These are phyloP conservation scores for Myopa tessellatipennis DNA, from an alignment of 2,888 invertebrate genomes.

Conservation along the genomic window DNA sequence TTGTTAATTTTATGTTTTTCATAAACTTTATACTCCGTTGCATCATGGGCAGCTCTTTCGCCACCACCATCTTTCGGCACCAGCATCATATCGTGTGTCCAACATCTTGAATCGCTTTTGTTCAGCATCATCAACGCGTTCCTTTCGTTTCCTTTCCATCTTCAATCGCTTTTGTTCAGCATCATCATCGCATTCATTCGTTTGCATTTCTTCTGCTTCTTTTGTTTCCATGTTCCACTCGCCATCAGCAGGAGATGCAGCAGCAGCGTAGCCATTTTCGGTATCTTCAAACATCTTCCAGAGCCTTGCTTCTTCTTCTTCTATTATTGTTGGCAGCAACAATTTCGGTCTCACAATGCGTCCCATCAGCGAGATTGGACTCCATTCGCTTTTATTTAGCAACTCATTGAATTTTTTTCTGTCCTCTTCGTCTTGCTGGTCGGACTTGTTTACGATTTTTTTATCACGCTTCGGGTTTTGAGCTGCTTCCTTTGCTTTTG, in stretches of 20 bases:
- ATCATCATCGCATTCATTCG: not conserved
- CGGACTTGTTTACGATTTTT: not conserved
- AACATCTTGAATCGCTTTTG: not conserved
- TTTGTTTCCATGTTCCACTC: too few species aligned
- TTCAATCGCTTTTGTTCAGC: not conserved
- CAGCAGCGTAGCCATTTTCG: not conserved
- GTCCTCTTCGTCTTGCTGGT: not conserved
- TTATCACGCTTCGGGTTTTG: not conserved
- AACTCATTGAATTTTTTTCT: constrained; percentile 10
- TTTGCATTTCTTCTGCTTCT: too few species aligned
- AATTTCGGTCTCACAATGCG: constrained; percentile 7
- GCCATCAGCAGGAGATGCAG: not conserved
- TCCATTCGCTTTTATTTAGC: constrained; percentile 22
- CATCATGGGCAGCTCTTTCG: too few species aligned
- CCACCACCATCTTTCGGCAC: too few species aligned
- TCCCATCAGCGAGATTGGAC: constrained; percentile 1
- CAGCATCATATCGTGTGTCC: too few species aligned
- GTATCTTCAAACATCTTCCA: constrained; percentile 8
- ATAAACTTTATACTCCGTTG: too few species aligned
- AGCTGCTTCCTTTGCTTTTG: not conserved
- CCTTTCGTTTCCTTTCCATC: not conserved
- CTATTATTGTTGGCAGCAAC: constrained; percentile 9
- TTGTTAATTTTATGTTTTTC: too few species aligned
- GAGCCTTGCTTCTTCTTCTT: constrained; percentile 13
- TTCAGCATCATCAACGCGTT: not conserved